Evolutionary conservation across 1,140 invertebrate genomes (phyloP).

Genomic region (Drosophila ogumai): DNA sequence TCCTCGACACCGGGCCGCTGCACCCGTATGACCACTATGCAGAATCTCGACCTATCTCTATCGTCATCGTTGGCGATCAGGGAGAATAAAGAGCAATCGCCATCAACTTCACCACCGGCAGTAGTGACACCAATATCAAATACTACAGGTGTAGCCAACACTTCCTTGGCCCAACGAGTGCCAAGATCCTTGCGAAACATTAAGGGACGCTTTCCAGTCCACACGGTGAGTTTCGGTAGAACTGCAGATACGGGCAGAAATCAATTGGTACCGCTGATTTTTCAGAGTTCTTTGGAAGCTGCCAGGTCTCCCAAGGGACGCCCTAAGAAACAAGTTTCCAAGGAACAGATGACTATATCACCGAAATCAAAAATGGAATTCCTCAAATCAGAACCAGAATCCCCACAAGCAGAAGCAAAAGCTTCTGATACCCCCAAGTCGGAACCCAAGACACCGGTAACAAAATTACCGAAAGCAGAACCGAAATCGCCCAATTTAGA

Average conservation of each 20-base stretch:
- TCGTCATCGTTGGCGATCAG: neutral
- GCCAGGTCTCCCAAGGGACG: neutral
- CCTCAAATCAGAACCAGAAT: no score
- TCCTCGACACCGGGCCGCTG: neutral
- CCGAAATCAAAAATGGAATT: no score
- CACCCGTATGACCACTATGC: neutral
- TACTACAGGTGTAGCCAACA: no score
- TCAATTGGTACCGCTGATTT: neutral
- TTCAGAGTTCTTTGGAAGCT: fast-evolving
- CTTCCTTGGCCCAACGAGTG: neutral
- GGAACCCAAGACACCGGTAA: neutral
- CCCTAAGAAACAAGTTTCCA: neutral
- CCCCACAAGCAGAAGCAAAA: no score
- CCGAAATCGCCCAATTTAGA: no score
- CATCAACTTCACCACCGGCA: neutral
- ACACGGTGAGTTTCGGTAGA: neutral
- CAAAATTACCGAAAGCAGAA: neutral
- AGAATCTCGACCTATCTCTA: neutral
- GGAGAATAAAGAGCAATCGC: no score
- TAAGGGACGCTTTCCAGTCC: neutral
- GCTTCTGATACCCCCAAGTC: no score
- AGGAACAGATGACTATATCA: neutral
- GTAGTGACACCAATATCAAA: no score
- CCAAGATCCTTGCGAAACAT: neutral
- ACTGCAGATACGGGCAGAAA: neutral